phyloP scores from a whole-genome alignment of 2,797 vertebrate species.

The Enteromius mattozi region DNA sequence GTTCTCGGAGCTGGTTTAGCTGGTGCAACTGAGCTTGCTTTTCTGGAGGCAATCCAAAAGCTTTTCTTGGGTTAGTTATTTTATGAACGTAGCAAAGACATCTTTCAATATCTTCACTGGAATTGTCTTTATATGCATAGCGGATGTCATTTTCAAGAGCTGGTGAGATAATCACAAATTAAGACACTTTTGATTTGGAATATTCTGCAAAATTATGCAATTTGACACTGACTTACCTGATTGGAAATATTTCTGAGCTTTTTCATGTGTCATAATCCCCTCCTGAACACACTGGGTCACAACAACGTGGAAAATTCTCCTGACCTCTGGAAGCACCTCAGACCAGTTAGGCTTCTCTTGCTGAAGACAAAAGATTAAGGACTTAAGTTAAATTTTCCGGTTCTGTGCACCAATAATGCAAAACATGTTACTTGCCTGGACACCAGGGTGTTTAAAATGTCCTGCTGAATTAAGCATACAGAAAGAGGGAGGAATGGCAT shows the following conservation, averaged over 20 bases:
- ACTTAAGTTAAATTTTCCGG: background rate
- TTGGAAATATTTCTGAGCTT: conserved; percentile 70
- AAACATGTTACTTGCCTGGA: conserved; percentile 27
- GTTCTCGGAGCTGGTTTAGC: conserved; percentile 73
- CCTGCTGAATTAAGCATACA: conserved; percentile 34
- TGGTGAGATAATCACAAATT: conserved; percentile 55
- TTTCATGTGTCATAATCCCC: conserved; percentile 67
- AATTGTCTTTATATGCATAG: conserved; percentile 69
- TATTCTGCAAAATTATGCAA: background rate
- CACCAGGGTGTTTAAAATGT: background rate
- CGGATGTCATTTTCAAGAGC: conserved; percentile 78
- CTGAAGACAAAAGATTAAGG: conserved; percentile 11
- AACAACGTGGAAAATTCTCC: conserved; percentile 65
- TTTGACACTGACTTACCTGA: conserved; percentile 72
- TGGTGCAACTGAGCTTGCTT: conserved; percentile 47
- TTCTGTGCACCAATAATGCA: background rate
- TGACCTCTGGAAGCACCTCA: conserved; percentile 63
- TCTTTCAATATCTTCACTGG: conserved; percentile 60
- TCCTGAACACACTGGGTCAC: conserved; percentile 70
- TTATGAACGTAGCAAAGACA: conserved; percentile 81
- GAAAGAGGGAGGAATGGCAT: conserved; percentile 77
- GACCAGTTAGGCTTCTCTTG: conserved; percentile 19
- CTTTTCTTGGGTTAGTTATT: conserved; percentile 61
- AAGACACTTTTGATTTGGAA: background rate
- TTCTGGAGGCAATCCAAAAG: conserved; percentile 7